These are phyloP conservation scores for Parauchenoglanis punctatus DNA, from an alignment of 2,797 vertebrate species.

Conservation along the genomic window DNA sequence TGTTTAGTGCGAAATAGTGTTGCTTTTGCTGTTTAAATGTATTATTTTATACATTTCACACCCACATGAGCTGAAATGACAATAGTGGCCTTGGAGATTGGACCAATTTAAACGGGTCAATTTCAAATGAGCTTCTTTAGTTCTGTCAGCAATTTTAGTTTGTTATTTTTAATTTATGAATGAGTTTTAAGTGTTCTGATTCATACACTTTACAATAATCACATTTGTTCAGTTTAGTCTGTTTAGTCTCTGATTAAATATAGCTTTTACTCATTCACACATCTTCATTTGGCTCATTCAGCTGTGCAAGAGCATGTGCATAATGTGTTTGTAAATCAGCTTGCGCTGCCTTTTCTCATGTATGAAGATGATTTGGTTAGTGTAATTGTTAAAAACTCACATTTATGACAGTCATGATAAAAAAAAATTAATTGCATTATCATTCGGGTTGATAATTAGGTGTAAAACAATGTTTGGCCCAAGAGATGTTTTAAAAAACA, in stretches of 20 bases:
- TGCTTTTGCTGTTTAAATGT: conserved; percentile 1
- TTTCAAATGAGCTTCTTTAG: neutral
- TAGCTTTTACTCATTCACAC: conserved; percentile 4
- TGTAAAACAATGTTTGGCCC: neutral
- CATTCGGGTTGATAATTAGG: neutral
- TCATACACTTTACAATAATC: neutral
- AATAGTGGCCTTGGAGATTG: neutral
- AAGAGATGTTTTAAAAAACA: neutral
- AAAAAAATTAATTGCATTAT: neutral
- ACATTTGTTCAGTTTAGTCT: neutral
- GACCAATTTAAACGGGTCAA: neutral
- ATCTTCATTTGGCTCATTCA: neutral
- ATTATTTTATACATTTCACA: neutral
- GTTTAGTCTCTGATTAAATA: conserved; percentile 1
- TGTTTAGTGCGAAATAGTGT: conserved; percentile 19
- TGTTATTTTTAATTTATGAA: neutral
- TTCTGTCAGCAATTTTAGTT: neutral
- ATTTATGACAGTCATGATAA: neutral
- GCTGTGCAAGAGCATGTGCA: conserved; percentile 3
- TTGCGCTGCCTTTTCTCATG: conserved; percentile 13
- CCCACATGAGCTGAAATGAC: neutral
- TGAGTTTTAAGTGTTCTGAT: neutral
- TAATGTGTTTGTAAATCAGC: neutral
- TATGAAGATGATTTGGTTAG: neutral
- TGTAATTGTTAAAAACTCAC: neutral